Percentiles rank a stretch among this genome's conserved stretches.
phyloP scores from a whole-genome alignment of 2,888 invertebrate genomes.

The Caenorhabditis virilis region DNA sequence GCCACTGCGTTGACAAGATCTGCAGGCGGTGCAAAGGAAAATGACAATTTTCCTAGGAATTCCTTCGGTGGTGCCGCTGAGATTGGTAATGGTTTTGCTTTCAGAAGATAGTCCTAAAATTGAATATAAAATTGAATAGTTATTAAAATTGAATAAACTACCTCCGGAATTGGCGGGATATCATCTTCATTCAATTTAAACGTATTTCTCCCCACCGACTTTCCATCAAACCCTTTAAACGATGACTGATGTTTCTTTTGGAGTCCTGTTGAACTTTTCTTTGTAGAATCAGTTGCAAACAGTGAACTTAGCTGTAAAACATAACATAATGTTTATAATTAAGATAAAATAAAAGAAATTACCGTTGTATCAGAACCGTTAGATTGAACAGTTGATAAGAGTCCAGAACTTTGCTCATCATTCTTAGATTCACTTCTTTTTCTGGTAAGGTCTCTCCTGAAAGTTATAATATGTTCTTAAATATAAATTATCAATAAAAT shows the following conservation, averaged over 20 bases:
- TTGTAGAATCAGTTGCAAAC: conserved; percentile 16
- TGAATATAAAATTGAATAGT: no score
- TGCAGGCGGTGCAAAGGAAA: conserved; percentile 23
- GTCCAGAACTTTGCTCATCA: not conserved
- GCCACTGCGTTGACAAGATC: conserved; percentile 8
- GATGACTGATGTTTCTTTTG: not conserved
- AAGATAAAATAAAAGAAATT: not conserved
- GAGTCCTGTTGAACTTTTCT: conserved; percentile 2
- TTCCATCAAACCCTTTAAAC: conserved; percentile 29
- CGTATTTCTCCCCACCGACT: conserved; percentile 24
- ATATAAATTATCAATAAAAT: not conserved
- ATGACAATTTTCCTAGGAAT: conserved; percentile 25
- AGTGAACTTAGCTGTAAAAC: conserved; percentile 26
- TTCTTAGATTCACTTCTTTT: conserved; percentile 18
- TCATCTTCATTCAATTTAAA: conserved; percentile 24
- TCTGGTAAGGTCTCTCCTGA: conserved; percentile 29
- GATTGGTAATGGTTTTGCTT: conserved; percentile 14
- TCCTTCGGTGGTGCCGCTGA: conserved; percentile 12
- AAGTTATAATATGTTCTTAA: not conserved
- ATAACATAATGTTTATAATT: not conserved
- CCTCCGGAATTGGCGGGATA: conserved; percentile 9
- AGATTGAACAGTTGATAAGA: not conserved
- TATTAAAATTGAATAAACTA: not conserved
- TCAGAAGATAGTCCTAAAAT: no score
- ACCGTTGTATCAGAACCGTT: not conserved